Evolutionary conservation across 2,113 vertebrate genomes (phyloP), one percentile per base, ranked within the genome.

Genomic region (Alexandromys fortis): DNA sequence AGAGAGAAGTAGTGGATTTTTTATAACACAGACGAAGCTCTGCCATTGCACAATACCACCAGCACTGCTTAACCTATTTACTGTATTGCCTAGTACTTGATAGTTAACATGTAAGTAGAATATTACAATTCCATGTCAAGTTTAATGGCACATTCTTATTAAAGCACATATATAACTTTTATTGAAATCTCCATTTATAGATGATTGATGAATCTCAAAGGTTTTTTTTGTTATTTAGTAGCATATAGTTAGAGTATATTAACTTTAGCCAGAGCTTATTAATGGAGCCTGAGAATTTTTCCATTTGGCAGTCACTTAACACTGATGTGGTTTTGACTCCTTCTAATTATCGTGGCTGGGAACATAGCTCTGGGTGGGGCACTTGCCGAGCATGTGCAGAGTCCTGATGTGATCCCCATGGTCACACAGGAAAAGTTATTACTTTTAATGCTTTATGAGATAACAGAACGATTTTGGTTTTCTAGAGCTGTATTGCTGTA

Each of bases 271-370:
- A 85, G 0, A 85, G 2, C 92, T 88, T 91, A 86, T 79, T 93
- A 82, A 89, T 95, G 65, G 21, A 82, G 58, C 35, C n/a, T 96
- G 16, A 78, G 73, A 78, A 85, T 42, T 76, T 89, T 92, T 89
- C 90, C 90, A 86, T n/a, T 91, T 21, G 19, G 28, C 86, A 77
- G 30, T 94, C 61, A 81, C 68, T 91, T 95, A 97, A 61, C 26
- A 82, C 67, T 85, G 13, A 47, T 86, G 3, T 70, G 24, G 26
- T 87, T 94, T 90, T 94, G 70, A 77, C 38, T 45, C 33, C 33
- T 94, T 90, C n/a, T 86, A 67, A 90, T 30, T 95, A 90, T 63
- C 96, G 93, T 89, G 89, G 19, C 42, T 77, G 61, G 8, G 75
- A 35, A 78, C n/a, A 49, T 78, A 77, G 42, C 73, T 77, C 33